Evolutionary conservation across 2,113 vertebrate genomes (phyloP).

Genomic region (Chionodraco myersi): DNA sequence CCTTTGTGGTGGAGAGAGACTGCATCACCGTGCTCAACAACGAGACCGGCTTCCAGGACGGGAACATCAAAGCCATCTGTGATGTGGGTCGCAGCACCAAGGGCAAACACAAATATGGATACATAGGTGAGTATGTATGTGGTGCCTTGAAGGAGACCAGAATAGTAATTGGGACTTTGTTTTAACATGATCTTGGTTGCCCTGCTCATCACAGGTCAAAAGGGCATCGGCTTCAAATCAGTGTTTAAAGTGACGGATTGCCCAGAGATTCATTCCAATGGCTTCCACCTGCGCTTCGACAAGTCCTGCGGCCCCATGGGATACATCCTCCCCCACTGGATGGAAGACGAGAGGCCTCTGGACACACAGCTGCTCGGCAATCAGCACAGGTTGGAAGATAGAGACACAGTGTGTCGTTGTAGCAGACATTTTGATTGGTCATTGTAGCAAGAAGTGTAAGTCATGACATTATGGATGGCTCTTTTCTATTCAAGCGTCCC

Average conservation of each 20-base stretch:
- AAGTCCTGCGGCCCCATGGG: slow-evolving; percentile 84
- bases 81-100: slow-evolving; percentile 87
- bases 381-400: slow-evolving; percentile 70
- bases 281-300: slow-evolving; percentile 84
- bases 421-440: not conserved
- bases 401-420: not conserved
- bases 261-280: slow-evolving; percentile 87
- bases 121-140: slow-evolving; percentile 78
- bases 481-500: not conserved
- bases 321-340: slow-evolving; percentile 87
- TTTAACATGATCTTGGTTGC: not conserved
- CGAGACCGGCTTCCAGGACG: slow-evolving; percentile 83
- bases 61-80: slow-evolving; percentile 83
- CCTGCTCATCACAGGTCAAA: slow-evolving; percentile 78
- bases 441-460: not conserved
- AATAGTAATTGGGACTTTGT: not conserved
- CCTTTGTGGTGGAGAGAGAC: slow-evolving; percentile 82
- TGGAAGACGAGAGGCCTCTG: slow-evolving; percentile 72
- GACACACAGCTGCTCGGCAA: slow-evolving; percentile 50
- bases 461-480: not conserved
- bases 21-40: slow-evolving; percentile 85
- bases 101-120: slow-evolving; percentile 85
- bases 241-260: slow-evolving; percentile 87
- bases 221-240: slow-evolving; percentile 87
- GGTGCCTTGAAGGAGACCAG: not conserved